Evolutionary conservation across 2,797 vertebrate genomes (phyloP).

Genomic region (Pyrrhura leucotis): DNA sequence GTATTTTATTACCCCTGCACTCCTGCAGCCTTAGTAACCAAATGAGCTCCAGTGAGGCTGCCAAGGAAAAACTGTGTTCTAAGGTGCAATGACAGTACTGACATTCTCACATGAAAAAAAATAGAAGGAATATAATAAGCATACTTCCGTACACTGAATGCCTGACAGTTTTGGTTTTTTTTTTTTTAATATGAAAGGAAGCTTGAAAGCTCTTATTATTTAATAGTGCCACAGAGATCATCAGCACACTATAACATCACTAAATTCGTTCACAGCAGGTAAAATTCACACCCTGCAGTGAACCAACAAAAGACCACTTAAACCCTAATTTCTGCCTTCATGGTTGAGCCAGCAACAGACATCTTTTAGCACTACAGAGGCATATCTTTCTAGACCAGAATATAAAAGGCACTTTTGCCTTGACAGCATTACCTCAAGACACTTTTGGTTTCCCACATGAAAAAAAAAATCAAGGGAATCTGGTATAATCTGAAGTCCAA

Average conservation of each 20-base stretch:
- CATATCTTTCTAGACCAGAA: not conserved
- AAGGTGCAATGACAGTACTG: not conserved
- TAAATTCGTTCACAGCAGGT: not conserved
- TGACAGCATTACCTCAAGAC: not conserved
- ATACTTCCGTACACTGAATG: not conserved
- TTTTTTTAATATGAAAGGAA: not conserved
- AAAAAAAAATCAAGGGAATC: not conserved
- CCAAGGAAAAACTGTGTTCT: not conserved
- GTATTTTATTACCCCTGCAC: not conserved
- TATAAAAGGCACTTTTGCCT: not conserved
- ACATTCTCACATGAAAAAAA: not conserved
- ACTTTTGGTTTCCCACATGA: not conserved
- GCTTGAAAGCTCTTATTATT: not conserved
- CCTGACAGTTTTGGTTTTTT: fast-evolving
- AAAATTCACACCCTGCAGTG: not conserved
- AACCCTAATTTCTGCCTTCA: not conserved
- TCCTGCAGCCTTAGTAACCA: not conserved
- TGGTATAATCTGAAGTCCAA: not conserved
- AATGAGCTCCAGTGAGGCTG: not conserved
- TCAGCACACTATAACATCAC: not conserved
- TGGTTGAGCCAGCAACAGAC: not conserved
- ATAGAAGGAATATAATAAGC: not conserved
- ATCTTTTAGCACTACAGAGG: not conserved
- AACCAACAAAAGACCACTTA: conserved; percentile 33
- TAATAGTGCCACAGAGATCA: not conserved